phyloP scores from a whole-genome alignment of 2,797 vertebrate genomes.

The Xenentodon cancila region DNA sequence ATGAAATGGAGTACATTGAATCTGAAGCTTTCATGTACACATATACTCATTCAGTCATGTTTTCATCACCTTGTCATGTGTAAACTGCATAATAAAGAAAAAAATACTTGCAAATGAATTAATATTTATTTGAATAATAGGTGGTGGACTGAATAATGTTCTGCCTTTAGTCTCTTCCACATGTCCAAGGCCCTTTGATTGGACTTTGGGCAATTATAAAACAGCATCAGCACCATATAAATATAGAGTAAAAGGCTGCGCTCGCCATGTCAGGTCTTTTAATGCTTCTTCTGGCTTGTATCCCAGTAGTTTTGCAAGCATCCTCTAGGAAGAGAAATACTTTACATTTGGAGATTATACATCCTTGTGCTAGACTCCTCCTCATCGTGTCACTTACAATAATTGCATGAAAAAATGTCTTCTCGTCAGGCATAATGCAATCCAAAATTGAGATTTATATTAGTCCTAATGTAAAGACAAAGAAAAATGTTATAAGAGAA shows the following conservation, averaged over 20 bases:
- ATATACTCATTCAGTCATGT: too few species aligned
- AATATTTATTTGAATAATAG: conserved; percentile 3
- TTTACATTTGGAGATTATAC: too few species aligned
- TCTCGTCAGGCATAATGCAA: neutral
- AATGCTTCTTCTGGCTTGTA: conserved; percentile 7
- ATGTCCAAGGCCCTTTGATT: conserved; percentile 8
- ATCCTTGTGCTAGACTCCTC: too few species aligned
- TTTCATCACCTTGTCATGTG: too few species aligned
- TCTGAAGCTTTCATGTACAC: conserved; percentile 23
- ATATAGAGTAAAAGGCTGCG: conserved; percentile 12
- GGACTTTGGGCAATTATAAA: neutral
- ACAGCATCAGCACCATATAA: conserved; percentile 4
- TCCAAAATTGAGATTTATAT: conserved; percentile 39
- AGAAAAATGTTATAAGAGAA: conserved; percentile 1
- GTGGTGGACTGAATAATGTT: neutral
- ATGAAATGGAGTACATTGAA: conserved; percentile 24
- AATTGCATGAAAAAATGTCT: too few species aligned
- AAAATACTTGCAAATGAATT: conserved; percentile 27
- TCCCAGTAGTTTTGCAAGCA: conserved; percentile 29
- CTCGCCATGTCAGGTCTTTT: conserved; percentile 15
- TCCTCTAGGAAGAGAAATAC: conserved; percentile 5
- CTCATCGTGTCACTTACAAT: too few species aligned
- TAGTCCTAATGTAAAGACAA: conserved; percentile 11
- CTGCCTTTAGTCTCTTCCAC: conserved; percentile 14
- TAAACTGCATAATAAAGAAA: neutral